Conservation (phyloP, 2,797 vertebrate species). For the Melanogrammus aeglefinus region DNA sequence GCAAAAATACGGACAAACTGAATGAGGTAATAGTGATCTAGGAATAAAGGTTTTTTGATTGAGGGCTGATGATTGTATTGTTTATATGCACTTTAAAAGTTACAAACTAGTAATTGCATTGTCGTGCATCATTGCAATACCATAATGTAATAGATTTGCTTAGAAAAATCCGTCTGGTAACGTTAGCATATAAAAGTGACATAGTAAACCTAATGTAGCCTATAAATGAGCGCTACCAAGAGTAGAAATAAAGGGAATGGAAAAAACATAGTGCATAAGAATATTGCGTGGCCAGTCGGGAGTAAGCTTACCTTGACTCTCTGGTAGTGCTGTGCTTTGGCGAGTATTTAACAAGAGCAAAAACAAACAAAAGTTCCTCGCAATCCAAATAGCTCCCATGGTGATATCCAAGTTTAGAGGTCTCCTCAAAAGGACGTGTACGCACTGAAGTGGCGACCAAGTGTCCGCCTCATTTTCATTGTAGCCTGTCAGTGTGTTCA, state of each 20-base stretch:
- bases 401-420: slow-evolving; percentile 72
- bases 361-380: slow-evolving; percentile 78
- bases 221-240: neutral
- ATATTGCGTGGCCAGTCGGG: slow-evolving; percentile 32
- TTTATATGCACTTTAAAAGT: neutral
- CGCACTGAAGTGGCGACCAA: slow-evolving; percentile 72
- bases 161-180: neutral
- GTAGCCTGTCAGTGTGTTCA: slow-evolving; percentile 71
- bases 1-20: neutral
- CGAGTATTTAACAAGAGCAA: slow-evolving; percentile 80
- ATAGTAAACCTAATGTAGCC: neutral
- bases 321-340: slow-evolving; percentile 71
- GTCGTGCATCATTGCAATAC: neutral
- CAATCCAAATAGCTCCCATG: slow-evolving; percentile 78
- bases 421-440: slow-evolving; percentile 73
- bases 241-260: neutral
- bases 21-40: neutral
- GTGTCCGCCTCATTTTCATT: slow-evolving; percentile 80
- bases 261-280: slow-evolving; percentile 57
- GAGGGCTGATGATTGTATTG: neutral
- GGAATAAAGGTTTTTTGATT: neutral
- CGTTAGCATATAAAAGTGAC: neutral
- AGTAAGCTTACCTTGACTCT: slow-evolving; percentile 76
- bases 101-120: neutral
- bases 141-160: neutral